These are phyloP conservation scores for Epizoanthus stellaris DNA, from an alignment of 92 coral and sea anemone genomes.

Conservation along the genomic window DNA sequence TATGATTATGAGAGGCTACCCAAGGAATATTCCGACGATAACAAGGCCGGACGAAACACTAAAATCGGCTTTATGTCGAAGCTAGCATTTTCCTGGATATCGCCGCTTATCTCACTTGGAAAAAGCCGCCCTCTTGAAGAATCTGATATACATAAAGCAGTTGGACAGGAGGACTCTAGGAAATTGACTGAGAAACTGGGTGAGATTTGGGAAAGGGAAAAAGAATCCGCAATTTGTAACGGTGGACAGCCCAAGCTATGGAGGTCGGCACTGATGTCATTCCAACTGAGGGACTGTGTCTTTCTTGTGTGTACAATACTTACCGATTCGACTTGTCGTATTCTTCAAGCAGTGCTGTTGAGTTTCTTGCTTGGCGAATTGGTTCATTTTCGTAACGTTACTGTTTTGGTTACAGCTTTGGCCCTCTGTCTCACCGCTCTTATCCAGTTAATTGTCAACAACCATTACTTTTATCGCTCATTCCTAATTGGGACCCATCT, in stretches of 20 bases:
- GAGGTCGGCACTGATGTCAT: conserved; percentile 19
- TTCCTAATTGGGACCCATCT: conserved; percentile 37
- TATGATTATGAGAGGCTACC: conserved; percentile 6
- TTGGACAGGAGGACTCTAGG: conserved; percentile 11
- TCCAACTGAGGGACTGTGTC: conserved; percentile 11
- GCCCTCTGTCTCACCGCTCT: conserved; percentile 26
- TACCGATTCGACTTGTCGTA: conserved; percentile 34
- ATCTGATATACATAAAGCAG: neutral
- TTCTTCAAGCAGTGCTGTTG: conserved; percentile 24
- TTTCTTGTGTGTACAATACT: conserved; percentile 16
- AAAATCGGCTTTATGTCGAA: conserved; percentile 2
- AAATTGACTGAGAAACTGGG: neutral
- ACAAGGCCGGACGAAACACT: neutral
- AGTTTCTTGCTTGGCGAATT: conserved; percentile 22
- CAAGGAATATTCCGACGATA: neutral
- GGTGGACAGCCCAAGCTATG: conserved; percentile 18
- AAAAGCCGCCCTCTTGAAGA: conserved; percentile 25
- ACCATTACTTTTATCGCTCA: conserved; percentile 25
- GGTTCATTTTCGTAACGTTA: neutral
- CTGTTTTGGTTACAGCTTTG: conserved; percentile 17
- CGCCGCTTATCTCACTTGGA: conserved; percentile 16
- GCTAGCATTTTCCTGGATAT: conserved; percentile 26
- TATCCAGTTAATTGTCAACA: conserved; percentile 27
- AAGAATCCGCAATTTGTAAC: neutral
- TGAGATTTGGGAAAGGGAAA: conserved; percentile 10